A percentile compares a stretch with the other conserved stretches of the same genome.
These are phyloP conservation scores for Melipona bicolor DNA, from an alignment of 2,888 invertebrate species.

Conservation along the genomic window DNA sequence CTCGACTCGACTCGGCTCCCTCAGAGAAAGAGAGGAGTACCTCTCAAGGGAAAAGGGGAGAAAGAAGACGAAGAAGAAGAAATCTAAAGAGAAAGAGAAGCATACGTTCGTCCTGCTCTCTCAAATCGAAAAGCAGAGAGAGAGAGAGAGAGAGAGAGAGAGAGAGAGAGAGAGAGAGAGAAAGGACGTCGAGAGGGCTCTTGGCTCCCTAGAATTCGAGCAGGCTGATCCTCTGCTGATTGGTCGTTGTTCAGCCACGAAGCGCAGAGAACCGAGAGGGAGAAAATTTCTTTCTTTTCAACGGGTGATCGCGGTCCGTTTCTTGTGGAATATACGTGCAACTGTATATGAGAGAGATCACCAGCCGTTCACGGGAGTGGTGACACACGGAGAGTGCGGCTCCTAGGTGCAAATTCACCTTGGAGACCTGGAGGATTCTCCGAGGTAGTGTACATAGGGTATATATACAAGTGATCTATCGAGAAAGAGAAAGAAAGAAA, in stretches of 20 bases:
- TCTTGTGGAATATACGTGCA: conserved; percentile 70
- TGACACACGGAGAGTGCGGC: conserved; percentile 34
- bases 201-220: conserved; percentile 31
- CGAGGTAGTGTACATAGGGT: conserved; percentile 17
- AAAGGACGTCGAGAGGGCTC: conserved; percentile 51
- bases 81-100: conserved; percentile 27
- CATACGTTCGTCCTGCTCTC: conserved; percentile 53
- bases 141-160: not conserved
- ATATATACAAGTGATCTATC: conserved; percentile 40
- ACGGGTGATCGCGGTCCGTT: conserved; percentile 51
- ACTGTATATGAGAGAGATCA: conserved; percentile 14
- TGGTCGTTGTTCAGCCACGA: conserved; percentile 53
- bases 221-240: conserved; percentile 13
- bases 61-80: not conserved
- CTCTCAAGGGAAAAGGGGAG: not conserved
- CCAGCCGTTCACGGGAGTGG: conserved; percentile 60
- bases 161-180: conserved; percentile 45
- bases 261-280: conserved; percentile 40
- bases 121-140: not conserved
- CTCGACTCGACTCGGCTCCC: conserved; percentile 61
- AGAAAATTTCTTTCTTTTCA: not conserved
- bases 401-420: conserved; percentile 39
- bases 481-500: not conserved
- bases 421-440: conserved; percentile 39
- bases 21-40: not conserved